Base-by-base conservation (phyloP, 1,140 invertebrate species). In the Dreissena rostriformis region DNA sequence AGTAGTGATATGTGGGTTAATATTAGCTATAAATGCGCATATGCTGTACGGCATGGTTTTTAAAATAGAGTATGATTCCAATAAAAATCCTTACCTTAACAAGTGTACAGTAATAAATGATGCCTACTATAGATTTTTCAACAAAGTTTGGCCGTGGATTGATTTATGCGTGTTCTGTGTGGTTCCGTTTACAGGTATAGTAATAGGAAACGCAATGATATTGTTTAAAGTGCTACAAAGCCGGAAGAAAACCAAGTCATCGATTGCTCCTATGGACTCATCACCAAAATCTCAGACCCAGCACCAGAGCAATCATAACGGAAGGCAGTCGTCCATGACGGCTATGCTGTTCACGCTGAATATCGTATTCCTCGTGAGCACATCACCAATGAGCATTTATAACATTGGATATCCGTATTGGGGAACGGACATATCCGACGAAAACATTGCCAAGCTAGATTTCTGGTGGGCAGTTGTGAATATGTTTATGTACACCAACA, bases 401-500 rank as follows among this genome's bases (percentile, higher is more conserved):
- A 81, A 86, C 57, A 86, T 89, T 29, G 73, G 85, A 1, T 28
- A 75, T 51, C 63, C 82, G n/a, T 74, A 85, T 29, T 85, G 85
- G 81, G 5, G 7, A 24, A n/a, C 28, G n/a, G 68, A 66, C 14
- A 28, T 10, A 8, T 55, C 5, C 55, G 10, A 24, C 15, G 26
- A 66, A 14, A 24, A 19, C 5, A 53, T 12, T 28, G 80, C 80
- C 4, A 14, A 67, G 19, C 51, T 82, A 17, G 72, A 74, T 55
- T 24, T 82, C 39, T 82, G 80, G 80, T 87, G 74, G 53, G 77
- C 87, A 5, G 68, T 86, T 51, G 81, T 86, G 6, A 86, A 84
- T 55, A 65, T 89, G 22, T 52, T 90, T 4, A 82, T 86, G 81
- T 91, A 91, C 82, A 39, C 81, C n/a, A 91, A 91, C 68, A 90